Evolutionary conservation across 2,113 vertebrate genomes (phyloP).

Genomic region (Martes martes): DNA sequence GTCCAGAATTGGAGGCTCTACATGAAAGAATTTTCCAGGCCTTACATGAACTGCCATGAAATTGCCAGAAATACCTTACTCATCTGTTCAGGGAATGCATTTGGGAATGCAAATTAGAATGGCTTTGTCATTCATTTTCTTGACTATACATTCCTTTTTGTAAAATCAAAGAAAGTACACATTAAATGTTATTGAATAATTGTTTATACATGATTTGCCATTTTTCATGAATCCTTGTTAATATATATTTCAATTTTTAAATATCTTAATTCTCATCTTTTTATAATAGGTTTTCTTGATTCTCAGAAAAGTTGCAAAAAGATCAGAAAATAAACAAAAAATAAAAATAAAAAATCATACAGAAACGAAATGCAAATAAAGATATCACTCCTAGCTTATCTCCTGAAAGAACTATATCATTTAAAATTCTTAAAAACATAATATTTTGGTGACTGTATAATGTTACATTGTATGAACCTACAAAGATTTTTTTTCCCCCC

Average conservation of each 20-base stretch:
- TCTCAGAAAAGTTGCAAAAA: neutral
- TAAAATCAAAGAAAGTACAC: neutral
- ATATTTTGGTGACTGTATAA: neutral
- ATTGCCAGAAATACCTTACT: neutral
- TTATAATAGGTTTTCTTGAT: neutral
- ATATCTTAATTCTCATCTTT: neutral
- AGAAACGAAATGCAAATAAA: neutral
- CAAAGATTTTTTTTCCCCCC: neutral
- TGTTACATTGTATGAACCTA: neutral
- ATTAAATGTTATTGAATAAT: neutral
- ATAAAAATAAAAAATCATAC: neutral
- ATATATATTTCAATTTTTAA: neutral
- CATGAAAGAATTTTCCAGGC: neutral
- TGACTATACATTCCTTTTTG: neutral
- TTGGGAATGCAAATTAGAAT: neutral
- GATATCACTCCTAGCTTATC: neutral
- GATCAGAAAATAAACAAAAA: neutral
- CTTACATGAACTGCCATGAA: neutral
- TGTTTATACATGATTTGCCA: neutral
- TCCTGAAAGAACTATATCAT: neutral
- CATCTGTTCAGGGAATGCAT: neutral
- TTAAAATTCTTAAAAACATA: slow-evolving; percentile 1
- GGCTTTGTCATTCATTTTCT: neutral
- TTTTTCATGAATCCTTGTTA: neutral
- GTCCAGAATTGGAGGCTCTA: neutral